A percentile compares a stretch with the other conserved stretches of the same genome.
phyloP scores from a whole-genome alignment of 2,888 invertebrate genomes.

The Metopia argyrocephala region DNA sequence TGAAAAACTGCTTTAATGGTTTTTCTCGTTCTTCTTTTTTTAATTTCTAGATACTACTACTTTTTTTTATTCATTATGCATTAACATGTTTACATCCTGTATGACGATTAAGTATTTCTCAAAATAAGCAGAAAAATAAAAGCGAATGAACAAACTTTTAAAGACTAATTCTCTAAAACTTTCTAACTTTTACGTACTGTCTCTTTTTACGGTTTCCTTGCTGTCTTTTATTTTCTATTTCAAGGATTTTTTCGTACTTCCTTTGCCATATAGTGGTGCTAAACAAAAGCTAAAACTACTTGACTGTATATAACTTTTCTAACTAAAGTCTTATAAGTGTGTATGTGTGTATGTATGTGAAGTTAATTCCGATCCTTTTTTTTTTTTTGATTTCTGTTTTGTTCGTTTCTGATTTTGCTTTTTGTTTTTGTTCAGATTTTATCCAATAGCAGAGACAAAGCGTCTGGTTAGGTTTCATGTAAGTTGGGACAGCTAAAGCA shows the following conservation, averaged over 20 bases:
- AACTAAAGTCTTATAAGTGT: not conserved
- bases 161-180: conserved; percentile 54
- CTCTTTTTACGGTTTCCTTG: conserved; percentile 53
- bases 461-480: conserved; percentile 40
- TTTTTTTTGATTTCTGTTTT: not conserved
- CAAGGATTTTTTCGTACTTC: conserved; percentile 39
- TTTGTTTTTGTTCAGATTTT: conserved; percentile 7
- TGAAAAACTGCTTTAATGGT: conserved; percentile 24
- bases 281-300: conserved; percentile 60
- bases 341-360: conserved; percentile 7
- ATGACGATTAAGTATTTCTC: conserved; percentile 56
- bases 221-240: not conserved
- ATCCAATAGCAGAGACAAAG: conserved; percentile 40
- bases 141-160: conserved; percentile 22
- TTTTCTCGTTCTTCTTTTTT: conserved; percentile 10
- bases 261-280: conserved; percentile 39
- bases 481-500: conserved; percentile 35
- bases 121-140: conserved; percentile 26
- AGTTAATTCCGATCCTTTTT: conserved; percentile 40
- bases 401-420: not conserved
- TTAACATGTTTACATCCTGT: conserved; percentile 62
- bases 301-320: conserved; percentile 40
- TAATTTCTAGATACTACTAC: not conserved
- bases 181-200: conserved; percentile 58
- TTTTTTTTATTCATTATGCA: conserved; percentile 11